Evolutionary conservation across 2,113 vertebrate genomes (phyloP), one percentile per base, ranked within the genome.

Genomic region (Origma solitaria): DNA sequence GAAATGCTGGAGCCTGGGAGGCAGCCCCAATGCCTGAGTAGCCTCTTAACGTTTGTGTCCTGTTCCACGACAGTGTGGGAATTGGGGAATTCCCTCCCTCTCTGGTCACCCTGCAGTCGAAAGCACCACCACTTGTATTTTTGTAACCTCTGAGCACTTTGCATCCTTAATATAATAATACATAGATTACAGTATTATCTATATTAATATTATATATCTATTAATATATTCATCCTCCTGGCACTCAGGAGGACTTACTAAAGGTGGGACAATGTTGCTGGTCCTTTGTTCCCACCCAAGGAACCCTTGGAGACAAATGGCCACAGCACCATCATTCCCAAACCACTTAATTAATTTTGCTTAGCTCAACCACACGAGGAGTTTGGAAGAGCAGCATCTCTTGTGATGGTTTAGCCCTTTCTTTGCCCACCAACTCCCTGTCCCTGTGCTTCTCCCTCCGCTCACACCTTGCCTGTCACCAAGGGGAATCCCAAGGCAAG

Each of bases 1-100:
- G 81, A 78, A 68, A 58, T 23, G 9, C 38, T 45, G 72, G 13
- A 82, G 49, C 64, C 72, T 83, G 58, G 20, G 42, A 77, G 45
- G 58, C 40, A 49, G 58, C 62, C 61, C 40, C 50, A 25, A 44
- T 49, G 54, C 69, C 54, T 84, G 64, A 58, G 47, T 4, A 44
- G 53, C 58, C 45, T n/a, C 21, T 27, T 69, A 77, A 83, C 37
- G 83, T 82, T 66, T 23, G 25, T 57, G 54, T 86, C 50, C 54
- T 83, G 40, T 31, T 77, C 77, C 42, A 53, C 11, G 65, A 25
- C 23, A 13, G 0, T 2, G 0, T 24, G 17, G 18, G 31, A 38
- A 56, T 82, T 71, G 22, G 17, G 18, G 31, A 38, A 56, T 82
- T 71, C 25, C 35, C 6, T 20, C 77, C 10, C 53, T 69, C 14